Base-by-base conservation (phyloP, 2,888 invertebrate genomes). In the Hirtodrosophila alboralis region DNA sequence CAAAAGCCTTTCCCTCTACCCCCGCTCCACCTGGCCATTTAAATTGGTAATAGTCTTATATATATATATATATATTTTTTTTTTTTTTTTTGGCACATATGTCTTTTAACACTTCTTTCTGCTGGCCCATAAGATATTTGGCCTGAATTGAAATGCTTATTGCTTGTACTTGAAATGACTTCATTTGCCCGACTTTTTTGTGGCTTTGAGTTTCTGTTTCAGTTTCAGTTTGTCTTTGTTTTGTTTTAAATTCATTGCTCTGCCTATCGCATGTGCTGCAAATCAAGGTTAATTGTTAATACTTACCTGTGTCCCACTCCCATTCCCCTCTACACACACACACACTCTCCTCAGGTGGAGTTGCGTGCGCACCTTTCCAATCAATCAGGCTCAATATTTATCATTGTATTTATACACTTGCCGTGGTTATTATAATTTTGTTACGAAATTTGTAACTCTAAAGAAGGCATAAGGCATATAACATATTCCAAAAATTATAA, bases 111-210 rank as follows among this genome's bases (percentile, higher is more conserved):
- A 48, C 43, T 61, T 18, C 47, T 44, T 34, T 43, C n/a, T 33
- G 27, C 47, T 45, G 40, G 10, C 33, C 48, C 36, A 52, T 53
- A 56, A 18, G 18, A 33, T 52, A 21, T 54, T 66, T 81, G 77
- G 53, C 75, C 83, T 61, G 67, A 71, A 75, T 77, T 61, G 72
- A 59, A 64, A 51, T 53, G 31, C 47, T 38, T 53, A 74, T 47
- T 53, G 31, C 47, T 38, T 53, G 77, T 47, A 70, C 77, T 75
- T 58, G 61, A 76, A 84, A 79, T 79, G 80, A 80, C 77, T 76
- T 84, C 80, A 84, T 73, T 80, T 72, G 80, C 80, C 76, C 80
- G 77, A 84, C 58, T 78, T 59, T 78, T 59, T 61, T 21, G 53
- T 37, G 37, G 47, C 45, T 23, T 47, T 53, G 21, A 33, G 26